Conservation (phyloP, 2,113 vertebrate genomes). For the Fregetta grallaria region DNA sequence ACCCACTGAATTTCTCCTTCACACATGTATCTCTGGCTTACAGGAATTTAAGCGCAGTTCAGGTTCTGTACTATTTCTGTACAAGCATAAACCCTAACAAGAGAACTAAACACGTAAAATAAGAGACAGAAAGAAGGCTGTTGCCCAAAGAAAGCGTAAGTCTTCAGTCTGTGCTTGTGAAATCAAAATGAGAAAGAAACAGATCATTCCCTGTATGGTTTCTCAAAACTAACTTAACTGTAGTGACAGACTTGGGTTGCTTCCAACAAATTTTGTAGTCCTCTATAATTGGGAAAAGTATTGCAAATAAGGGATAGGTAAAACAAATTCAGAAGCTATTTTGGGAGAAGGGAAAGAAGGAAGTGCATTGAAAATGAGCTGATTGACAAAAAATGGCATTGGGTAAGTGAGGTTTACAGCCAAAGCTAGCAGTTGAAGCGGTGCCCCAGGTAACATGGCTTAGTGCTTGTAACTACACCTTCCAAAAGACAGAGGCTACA, state of each 20-base stretch:
- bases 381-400: neutral
- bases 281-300: neutral
- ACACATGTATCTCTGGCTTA: neutral
- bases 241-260: neutral
- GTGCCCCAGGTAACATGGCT: accelerated
- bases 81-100: neutral
- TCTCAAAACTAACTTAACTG: neutral
- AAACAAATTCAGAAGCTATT: neutral
- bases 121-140: neutral
- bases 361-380: neutral
- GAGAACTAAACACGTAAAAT: neutral
- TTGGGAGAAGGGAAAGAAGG: neutral
- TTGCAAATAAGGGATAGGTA: neutral
- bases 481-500: neutral
- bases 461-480: accelerated
- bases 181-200: neutral
- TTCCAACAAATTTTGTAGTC: neutral
- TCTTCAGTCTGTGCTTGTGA: neutral
- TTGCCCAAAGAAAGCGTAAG: accelerated
- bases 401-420: neutral
- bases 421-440: accelerated
- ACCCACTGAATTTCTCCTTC: neutral
- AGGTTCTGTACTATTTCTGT: neutral
- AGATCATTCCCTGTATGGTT: neutral
- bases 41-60: neutral